Conservation (phyloP, 2,113 vertebrate genomes). For the Hippocampus comes region DNA sequence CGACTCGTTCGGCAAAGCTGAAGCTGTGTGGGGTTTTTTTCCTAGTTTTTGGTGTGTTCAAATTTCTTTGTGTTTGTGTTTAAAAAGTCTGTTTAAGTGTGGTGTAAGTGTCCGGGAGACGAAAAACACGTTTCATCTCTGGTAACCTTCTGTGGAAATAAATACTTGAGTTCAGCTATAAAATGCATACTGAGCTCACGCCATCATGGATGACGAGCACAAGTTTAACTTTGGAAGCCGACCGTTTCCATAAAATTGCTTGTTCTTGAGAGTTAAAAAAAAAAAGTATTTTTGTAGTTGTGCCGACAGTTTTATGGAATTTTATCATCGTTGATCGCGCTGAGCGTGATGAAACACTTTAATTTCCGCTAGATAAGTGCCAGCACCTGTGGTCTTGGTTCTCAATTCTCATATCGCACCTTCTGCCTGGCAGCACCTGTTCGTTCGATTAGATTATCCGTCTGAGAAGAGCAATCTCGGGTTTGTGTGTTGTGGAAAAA, state of each 20-base stretch:
- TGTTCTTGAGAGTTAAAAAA: not conserved
- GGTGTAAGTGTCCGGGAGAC: too few species aligned
- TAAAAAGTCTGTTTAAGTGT: too few species aligned
- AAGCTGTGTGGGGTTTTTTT: too few species aligned
- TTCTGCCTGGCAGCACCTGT: not conserved
- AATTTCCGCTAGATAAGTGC: not conserved
- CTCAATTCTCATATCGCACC: slow-evolving; percentile 4
- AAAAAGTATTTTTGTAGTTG: not conserved
- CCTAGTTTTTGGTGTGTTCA: too few species aligned
- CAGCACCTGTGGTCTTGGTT: not conserved
- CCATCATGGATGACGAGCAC: not conserved
- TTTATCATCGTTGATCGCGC: not conserved
- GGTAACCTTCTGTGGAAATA: too few species aligned
- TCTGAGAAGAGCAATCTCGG: not conserved
- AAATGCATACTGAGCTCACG: not conserved
- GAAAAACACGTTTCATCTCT: too few species aligned
- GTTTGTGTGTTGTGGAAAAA: not conserved
- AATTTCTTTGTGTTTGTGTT: too few species aligned
- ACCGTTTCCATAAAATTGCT: not conserved
- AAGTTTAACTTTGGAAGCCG: not conserved
- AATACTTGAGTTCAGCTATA: too few species aligned
- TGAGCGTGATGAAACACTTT: slow-evolving; percentile 2
- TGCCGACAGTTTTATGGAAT: not conserved
- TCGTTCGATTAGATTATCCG: not conserved
- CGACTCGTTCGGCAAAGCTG: too few species aligned